Conservation (phyloP, 2,797 vertebrate genomes). For the Poeciliopsis infans region DNA sequence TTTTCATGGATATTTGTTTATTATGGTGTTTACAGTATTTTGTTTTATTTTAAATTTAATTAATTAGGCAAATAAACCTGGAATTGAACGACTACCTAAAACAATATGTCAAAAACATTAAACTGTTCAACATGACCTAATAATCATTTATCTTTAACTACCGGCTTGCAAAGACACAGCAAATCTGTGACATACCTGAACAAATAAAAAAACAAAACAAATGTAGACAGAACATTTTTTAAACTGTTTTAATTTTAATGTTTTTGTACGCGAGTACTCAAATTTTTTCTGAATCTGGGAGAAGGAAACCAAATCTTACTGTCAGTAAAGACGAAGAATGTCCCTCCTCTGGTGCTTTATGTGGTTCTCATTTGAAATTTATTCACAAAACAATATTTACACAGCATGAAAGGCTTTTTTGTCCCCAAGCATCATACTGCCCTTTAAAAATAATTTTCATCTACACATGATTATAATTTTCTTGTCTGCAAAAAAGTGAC, state of each 20-base stretch:
- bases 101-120: neutral
- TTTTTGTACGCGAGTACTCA: neutral
- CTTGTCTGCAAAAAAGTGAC: neutral
- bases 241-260: neutral
- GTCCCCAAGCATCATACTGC: neutral
- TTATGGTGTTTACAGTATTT: conserved; percentile 51
- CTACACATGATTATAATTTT: neutral
- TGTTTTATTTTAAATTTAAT: conserved; percentile 10
- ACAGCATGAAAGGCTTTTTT: neutral
- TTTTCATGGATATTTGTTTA: neutral
- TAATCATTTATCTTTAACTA: neutral
- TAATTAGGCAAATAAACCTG: conserved; percentile 13
- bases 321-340: conserved; percentile 13
- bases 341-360: neutral
- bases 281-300: neutral
- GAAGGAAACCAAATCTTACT: neutral
- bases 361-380: neutral
- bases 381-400: neutral
- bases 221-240: no score
- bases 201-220: neutral
- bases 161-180: neutral
- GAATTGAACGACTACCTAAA: conserved; percentile 5
- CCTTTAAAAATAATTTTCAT: neutral
- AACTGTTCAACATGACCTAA: neutral
- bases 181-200: neutral